Conservation (phyloP, 2,113 vertebrate species). For the Paradoxurus hermaphroditus region DNA sequence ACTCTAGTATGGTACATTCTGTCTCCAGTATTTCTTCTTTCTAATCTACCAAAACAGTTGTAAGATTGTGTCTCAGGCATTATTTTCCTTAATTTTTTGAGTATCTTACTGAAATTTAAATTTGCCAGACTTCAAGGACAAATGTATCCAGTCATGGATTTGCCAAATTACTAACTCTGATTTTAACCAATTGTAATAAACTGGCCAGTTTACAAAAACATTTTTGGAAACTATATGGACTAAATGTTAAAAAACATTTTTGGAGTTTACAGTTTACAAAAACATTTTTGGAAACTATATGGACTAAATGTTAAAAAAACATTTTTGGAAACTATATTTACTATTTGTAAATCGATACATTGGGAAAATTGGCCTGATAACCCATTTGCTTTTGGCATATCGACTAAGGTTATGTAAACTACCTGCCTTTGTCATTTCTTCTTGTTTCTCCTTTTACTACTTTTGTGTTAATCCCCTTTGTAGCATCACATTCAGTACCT, state of each 20-base stretch:
- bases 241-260: neutral
- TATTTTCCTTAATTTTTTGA: neutral
- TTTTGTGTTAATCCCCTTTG: neutral
- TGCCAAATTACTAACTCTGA: neutral
- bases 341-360: neutral
- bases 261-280: neutral
- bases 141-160: neutral
- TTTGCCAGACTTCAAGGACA: neutral
- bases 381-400: neutral
- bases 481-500: neutral
- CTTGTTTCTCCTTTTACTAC: neutral
- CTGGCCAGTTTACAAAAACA: neutral
- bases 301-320: neutral
- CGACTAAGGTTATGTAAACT: neutral
- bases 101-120: neutral
- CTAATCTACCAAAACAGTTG: neutral
- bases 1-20: neutral
- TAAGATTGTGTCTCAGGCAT: neutral
- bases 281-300: neutral
- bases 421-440: neutral
- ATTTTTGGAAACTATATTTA: neutral
- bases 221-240: neutral
- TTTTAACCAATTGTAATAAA: constrained; percentile 25
- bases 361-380: neutral
- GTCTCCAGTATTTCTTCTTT: neutral